A percentile compares a stretch with the other conserved stretches of the same genome.
These are phyloP conservation scores for Drosophila rhopaloa DNA, from an alignment of 1,140 invertebrate species.

Conservation along the genomic window DNA sequence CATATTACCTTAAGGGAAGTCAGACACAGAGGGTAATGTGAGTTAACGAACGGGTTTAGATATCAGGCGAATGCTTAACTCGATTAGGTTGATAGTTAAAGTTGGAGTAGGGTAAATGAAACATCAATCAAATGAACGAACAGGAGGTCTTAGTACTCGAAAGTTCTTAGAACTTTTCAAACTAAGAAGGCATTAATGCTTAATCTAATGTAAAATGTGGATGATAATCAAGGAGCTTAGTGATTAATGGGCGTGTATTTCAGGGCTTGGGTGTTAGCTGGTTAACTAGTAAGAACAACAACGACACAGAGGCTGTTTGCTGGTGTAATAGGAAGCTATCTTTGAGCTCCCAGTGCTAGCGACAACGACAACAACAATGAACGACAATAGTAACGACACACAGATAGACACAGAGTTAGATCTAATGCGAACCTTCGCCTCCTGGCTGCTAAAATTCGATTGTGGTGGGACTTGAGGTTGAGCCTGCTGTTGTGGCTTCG, in stretches of 20 bases:
- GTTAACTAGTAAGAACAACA: slow-evolving; percentile 30
- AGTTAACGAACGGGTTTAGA: slow-evolving; percentile 32
- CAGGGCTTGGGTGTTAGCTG: background rate
- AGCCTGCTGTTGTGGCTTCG: slow-evolving; percentile 26
- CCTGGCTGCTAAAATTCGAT: slow-evolving; percentile 59
- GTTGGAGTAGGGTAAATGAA: slow-evolving; percentile 17
- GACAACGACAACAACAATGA: slow-evolving; percentile 51
- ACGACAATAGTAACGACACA: slow-evolving; percentile 63
- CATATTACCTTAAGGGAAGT: background rate
- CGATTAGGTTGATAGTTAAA: slow-evolving; percentile 15
- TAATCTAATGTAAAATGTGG: slow-evolving; percentile 1
- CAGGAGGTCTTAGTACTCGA: background rate
- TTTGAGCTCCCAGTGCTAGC: slow-evolving; percentile 57
- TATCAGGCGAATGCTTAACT: slow-evolving; percentile 41
- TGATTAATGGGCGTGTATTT: slow-evolving; percentile 11
- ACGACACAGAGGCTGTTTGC: slow-evolving; percentile 16
- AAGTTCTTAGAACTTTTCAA: too few species aligned
- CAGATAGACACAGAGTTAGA: slow-evolving; percentile 36
- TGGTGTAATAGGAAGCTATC: slow-evolving; percentile 9
- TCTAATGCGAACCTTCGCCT: slow-evolving; percentile 81
- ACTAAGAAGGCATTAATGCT: background rate
- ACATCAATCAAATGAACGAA: slow-evolving; percentile 12
- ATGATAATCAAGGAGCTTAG: slow-evolving; percentile 20
- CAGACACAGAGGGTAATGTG: slow-evolving; percentile 13
- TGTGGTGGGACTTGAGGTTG: slow-evolving; percentile 17